Conservation (phyloP, 2,113 vertebrate genomes). For the Halichoeres trimaculatus region DNA sequence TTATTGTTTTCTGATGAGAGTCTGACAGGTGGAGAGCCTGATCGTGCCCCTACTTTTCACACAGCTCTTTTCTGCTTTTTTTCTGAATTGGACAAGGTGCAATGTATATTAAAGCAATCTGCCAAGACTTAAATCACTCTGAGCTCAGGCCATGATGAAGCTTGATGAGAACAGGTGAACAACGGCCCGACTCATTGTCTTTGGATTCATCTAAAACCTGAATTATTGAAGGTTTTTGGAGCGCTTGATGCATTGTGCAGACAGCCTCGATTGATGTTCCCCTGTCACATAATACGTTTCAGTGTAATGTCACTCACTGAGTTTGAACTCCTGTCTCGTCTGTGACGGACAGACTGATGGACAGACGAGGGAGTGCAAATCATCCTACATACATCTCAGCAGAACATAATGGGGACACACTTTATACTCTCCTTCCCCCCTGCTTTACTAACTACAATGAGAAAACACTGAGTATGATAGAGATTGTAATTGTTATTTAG, state of each 20-base stretch:
- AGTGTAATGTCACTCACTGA: neutral
- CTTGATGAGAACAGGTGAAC: neutral
- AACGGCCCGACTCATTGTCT: constrained; percentile 11
- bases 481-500: too few relatives aligned
- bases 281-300: neutral
- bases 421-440: neutral
- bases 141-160: neutral
- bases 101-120: constrained; percentile 26
- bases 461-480: neutral
- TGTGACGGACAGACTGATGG: constrained; percentile 2
- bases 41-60: constrained; percentile 59
- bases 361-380: constrained; percentile 15
- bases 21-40: constrained; percentile 5
- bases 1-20: constrained; percentile 36
- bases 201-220: constrained; percentile 1
- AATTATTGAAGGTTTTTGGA: constrained; percentile 17
- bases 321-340: constrained; percentile 10
- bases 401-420: constrained; percentile 42
- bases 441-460: neutral
- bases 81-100: constrained; percentile 39
- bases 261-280: neutral
- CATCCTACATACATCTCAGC: constrained; percentile 6
- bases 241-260: neutral
- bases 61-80: constrained; percentile 7
- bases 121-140: neutral